A percentile compares a stretch with the other conserved stretches of the same genome.
Conservation (phyloP, 1,140 invertebrate genomes). For the Hetaerina americana region DNA sequence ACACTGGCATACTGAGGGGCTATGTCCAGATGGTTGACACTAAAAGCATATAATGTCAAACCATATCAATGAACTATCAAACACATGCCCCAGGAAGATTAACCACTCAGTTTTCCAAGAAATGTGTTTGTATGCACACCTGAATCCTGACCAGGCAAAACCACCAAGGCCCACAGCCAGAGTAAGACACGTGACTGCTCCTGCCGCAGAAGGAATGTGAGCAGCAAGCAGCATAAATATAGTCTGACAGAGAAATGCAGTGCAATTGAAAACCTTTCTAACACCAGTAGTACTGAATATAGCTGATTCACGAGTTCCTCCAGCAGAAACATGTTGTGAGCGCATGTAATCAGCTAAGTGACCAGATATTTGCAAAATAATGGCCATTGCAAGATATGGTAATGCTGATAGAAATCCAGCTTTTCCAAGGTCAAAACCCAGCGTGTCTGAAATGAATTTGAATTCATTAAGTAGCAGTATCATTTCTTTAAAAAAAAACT, state of each 20-base stretch:
- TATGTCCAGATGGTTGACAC: constrained; percentile 77
- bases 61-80: not conserved
- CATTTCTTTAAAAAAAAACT: too few relatives aligned
- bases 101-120: not conserved
- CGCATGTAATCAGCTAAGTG: constrained; percentile 66
- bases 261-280: constrained; percentile 58
- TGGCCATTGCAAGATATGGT: constrained; percentile 75
- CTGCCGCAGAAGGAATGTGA: constrained; percentile 45
- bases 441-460: constrained; percentile 42
- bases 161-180: constrained; percentile 77
- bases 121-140: constrained; percentile 40
- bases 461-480: not conserved
- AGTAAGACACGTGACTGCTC: constrained; percentile 61
- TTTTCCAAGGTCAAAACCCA: constrained; percentile 55
- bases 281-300: constrained; percentile 25
- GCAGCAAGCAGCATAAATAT: constrained; percentile 71
- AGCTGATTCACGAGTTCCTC: not conserved
- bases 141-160: constrained; percentile 78
- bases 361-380: constrained; percentile 62
- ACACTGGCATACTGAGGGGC: constrained; percentile 70
- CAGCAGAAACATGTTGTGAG: constrained; percentile 14
- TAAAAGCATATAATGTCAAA: constrained; percentile 24
- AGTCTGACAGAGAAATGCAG: constrained; percentile 66
- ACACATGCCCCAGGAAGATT: not conserved
- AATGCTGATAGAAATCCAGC: constrained; percentile 69